Evolutionary conservation across 1,140 invertebrate species (phyloP).

Genomic region (Drosophila micromelanica): DNA sequence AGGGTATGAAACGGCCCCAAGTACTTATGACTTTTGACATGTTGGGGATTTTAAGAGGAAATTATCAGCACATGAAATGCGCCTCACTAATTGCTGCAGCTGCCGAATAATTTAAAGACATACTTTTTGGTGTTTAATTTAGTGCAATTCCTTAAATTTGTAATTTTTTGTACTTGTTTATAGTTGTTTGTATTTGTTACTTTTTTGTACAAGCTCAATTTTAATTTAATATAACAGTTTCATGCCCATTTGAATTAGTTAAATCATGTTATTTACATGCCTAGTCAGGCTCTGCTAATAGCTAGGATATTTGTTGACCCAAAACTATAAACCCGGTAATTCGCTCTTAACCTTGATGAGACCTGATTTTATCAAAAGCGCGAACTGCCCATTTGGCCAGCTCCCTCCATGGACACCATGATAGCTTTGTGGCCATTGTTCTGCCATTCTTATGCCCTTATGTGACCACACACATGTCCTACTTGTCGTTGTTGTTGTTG

Average conservation of each 20-base stretch:
- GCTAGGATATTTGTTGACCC: slow-evolving; percentile 16
- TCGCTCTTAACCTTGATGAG: slow-evolving; percentile 24
- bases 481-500: slow-evolving; percentile 31
- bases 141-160: too few species aligned
- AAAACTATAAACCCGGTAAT: slow-evolving; percentile 11
- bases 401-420: neutral
- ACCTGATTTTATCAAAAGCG: slow-evolving; percentile 47
- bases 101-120: neutral
- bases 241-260: neutral
- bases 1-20: neutral
- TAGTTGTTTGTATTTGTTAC: too few species aligned
- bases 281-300: neutral
- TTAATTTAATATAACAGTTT: too few species aligned
- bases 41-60: slow-evolving; percentile 15
- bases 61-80: slow-evolving; percentile 38
- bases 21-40: slow-evolving; percentile 67
- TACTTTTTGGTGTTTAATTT: too few species aligned
- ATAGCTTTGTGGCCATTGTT: slow-evolving; percentile 29
- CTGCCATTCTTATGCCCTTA: slow-evolving; percentile 1
- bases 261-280: neutral
- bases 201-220: too few species aligned
- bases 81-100: slow-evolving; percentile 22
- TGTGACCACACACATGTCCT: slow-evolving; percentile 19
- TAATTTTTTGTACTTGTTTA: too few species aligned
- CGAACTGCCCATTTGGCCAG: slow-evolving; percentile 40